Evolutionary conservation across 2,888 invertebrate genomes (phyloP).

Genomic region (Meloe dianella): DNA sequence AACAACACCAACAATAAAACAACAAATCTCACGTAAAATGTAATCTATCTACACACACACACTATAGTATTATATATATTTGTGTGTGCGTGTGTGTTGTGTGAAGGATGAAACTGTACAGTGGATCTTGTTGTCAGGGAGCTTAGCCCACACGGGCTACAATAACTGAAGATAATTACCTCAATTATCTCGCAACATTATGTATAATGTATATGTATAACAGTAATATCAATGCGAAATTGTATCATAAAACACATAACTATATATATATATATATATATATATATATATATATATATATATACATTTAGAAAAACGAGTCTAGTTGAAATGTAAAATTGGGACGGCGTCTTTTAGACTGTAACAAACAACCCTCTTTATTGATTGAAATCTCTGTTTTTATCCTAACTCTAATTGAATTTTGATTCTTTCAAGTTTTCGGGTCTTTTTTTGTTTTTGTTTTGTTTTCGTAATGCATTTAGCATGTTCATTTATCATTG

Average conservation of each 20-base stretch:
- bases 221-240: conserved; percentile 29
- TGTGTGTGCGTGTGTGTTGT: neutral
- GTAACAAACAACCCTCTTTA: neutral
- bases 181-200: conserved; percentile 45
- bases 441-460: too few species aligned
- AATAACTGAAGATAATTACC: conserved; percentile 39
- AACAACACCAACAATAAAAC: neutral
- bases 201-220: conserved; percentile 42
- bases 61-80: neutral
- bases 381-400: neutral
- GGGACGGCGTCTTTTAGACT: conserved; percentile 10
- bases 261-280: neutral
- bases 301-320: too few species aligned
- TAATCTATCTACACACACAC: neutral
- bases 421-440: neutral
- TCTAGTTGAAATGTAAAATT: neutral
- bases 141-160: conserved; percentile 37
- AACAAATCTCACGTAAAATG: neutral
- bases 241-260: too few species aligned
- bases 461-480: too few species aligned
- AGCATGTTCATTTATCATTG: neutral
- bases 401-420: neutral
- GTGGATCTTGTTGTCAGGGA: conserved; percentile 15
- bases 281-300: neutral
- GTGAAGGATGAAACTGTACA: conserved; percentile 28